Evolutionary conservation across 2,888 invertebrate genomes (phyloP), one percentile per base, ranked within the genome.

Genomic region (Laothoe populi): DNA sequence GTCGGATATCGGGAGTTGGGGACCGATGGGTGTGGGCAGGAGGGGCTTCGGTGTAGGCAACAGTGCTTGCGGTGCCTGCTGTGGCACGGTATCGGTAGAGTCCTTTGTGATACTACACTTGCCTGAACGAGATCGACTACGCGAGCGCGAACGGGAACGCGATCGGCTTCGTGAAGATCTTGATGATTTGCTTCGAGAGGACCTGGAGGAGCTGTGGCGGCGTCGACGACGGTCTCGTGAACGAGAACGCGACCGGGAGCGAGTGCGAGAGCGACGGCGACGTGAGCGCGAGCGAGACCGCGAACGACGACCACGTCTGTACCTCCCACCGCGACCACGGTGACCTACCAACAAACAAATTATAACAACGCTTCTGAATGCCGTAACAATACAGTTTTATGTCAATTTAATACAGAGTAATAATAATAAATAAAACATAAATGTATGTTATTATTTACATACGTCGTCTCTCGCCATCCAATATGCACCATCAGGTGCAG

Each of bases 81-180:
- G 86, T 71, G 80, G 82, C 72, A 78, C 82, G 69, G 78, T 72
- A 66, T 82, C 80, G 74, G 76, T 77, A 77, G 78, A 71, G 66
- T 84, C 84, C 81, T 86, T 88, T 74, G 70, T 75, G 66, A 90
- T 90, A 86, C 91, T 91, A 86, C 90, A 93, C 92, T 93, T 93
- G 93, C 93, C 93, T 93, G 93, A 92, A 77, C 92, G 91, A 74
- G 88, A 91, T 71, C 86, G 88, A 86, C 87, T 87, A 73, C 90
- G 88, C 63, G 90, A 90, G 59, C 90, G 90, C 77, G 90, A 89
- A 61, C 90, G 87, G 64, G 88, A 88, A 64, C 89, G 90, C 65
- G 87, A 88, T 68, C 79, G 84, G 73, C 82, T 82, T 68, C 83
- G 81, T 44, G 86, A 90, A 21, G 92, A 91, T 70, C 84, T 81